Conservation (phyloP, 2,888 invertebrate species). For the Nebria salina region DNA sequence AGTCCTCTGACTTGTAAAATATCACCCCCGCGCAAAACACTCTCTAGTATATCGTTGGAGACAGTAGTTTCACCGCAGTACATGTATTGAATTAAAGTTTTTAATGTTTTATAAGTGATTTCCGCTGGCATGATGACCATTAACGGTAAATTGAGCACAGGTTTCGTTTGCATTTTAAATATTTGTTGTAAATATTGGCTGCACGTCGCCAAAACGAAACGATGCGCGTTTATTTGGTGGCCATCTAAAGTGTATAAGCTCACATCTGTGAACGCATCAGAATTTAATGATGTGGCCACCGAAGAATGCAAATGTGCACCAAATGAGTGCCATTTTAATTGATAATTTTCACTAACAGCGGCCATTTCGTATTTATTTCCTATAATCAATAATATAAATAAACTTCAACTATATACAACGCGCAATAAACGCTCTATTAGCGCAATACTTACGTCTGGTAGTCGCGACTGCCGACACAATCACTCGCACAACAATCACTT, state of each 20-base stretch:
- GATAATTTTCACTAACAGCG: conserved; percentile 78
- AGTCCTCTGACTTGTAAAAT: conserved; percentile 76
- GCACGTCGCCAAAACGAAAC: conserved; percentile 85
- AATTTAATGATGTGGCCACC: conserved; percentile 76
- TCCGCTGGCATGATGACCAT: conserved; percentile 83
- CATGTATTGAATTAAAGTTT: conserved; percentile 87
- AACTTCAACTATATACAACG: neutral
- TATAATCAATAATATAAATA: conserved; percentile 9
- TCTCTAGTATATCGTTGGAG: conserved; percentile 83
- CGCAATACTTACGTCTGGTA: conserved; percentile 35
- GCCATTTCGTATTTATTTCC: conserved; percentile 60
- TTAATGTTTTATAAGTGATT: conserved; percentile 80
- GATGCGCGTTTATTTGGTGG: conserved; percentile 84
- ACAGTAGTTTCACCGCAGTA: conserved; percentile 84
- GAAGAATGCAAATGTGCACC: conserved; percentile 83
- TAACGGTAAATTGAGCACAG: conserved; percentile 58
- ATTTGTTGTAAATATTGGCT: conserved; percentile 72
- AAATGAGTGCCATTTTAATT: conserved; percentile 90
- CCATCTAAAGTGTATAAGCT: conserved; percentile 82
- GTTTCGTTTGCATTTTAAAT: conserved; percentile 61
- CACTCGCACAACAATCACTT: conserved; percentile 53
- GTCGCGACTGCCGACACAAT: neutral
- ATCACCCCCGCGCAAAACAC: conserved; percentile 83
- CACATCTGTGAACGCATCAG: conserved; percentile 85
- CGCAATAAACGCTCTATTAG: neutral